A percentile compares a stretch with the other conserved stretches of the same genome.
These are phyloP conservation scores for Limonius californicus DNA, from an alignment of 1,140 invertebrate species.

Conservation along the genomic window DNA sequence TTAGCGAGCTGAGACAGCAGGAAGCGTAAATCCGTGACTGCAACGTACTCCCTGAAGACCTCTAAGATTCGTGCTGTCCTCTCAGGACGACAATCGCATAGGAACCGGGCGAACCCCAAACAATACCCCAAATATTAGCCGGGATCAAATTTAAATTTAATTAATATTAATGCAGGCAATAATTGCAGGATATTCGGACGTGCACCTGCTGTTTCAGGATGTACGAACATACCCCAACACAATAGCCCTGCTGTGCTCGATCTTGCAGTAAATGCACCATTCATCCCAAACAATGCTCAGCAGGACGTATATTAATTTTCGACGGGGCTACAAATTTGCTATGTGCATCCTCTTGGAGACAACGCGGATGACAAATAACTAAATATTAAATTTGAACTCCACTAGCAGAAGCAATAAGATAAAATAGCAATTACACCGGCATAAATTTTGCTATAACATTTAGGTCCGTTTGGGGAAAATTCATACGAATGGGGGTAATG, in stretches of 20 bases:
- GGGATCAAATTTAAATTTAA: not conserved
- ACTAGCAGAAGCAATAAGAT: not conserved
- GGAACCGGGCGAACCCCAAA: too few relatives aligned
- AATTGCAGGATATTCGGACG: not conserved
- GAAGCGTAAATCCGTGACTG: too few relatives aligned
- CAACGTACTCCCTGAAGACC: too few relatives aligned
- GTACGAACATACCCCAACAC: constrained; percentile 15
- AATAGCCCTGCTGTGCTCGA: constrained; percentile 25
- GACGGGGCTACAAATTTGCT: constrained; percentile 2
- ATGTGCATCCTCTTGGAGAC: not conserved
- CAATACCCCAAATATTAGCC: not conserved
- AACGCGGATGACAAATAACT: not conserved
- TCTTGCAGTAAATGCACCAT: constrained; percentile 29
- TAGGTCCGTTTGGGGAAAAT: too few relatives aligned
- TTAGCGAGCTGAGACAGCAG: too few relatives aligned
- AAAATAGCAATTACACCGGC: not conserved
- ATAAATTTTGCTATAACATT: too few relatives aligned
- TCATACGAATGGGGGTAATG: too few relatives aligned
- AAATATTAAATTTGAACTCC: not conserved
- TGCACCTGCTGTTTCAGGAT: constrained; percentile 4
- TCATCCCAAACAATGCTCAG: constrained; percentile 29
- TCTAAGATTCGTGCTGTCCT: too few relatives aligned
- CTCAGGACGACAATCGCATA: too few relatives aligned
- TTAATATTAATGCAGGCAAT: not conserved
- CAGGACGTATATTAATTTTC: constrained; percentile 30